These are phyloP conservation scores for Mizuhopecten yessoensis DNA, from an alignment of 1,140 invertebrate species.

Conservation along the genomic window DNA sequence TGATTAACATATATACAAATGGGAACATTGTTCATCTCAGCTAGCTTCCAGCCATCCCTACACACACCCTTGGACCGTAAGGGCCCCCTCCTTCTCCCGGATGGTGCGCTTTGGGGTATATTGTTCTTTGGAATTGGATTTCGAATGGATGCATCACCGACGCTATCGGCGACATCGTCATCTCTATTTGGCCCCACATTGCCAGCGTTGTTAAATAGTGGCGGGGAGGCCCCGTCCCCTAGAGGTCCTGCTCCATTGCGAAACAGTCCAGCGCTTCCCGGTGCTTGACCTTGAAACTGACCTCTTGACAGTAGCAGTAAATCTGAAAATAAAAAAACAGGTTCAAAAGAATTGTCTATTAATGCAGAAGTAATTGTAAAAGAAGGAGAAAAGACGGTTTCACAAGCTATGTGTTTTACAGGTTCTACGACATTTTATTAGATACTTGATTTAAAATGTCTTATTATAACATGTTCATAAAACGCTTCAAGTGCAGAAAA, in stretches of 20 bases:
- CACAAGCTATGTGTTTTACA: too few relatives aligned
- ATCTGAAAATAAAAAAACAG: background rate
- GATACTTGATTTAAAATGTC: too few relatives aligned
- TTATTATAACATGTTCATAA: background rate
- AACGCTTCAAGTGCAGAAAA: too few relatives aligned
- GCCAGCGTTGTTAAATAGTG: background rate
- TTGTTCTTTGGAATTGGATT: slow-evolving; percentile 38
- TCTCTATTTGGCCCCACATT: background rate
- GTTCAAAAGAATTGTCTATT: background rate
- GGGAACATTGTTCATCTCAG: slow-evolving; percentile 50
- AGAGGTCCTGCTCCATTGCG: background rate
- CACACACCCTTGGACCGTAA: slow-evolving; percentile 47
- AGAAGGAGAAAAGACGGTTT: background rate
- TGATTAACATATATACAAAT: slow-evolving; percentile 58
- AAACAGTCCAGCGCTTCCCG: background rate
- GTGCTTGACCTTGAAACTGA: slow-evolving; percentile 16
- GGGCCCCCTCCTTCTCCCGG: background rate
- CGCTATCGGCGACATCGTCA: background rate
- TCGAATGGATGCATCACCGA: background rate
- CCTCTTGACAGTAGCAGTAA: background rate
- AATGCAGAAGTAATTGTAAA: background rate
- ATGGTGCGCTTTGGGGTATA: background rate
- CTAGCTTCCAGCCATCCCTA: slow-evolving; percentile 58
- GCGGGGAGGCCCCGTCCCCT: background rate
- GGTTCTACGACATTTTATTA: too few relatives aligned